Evolutionary conservation across 2,797 vertebrate genomes (phyloP).

Genomic region (Acestrorhynchus altus): DNA sequence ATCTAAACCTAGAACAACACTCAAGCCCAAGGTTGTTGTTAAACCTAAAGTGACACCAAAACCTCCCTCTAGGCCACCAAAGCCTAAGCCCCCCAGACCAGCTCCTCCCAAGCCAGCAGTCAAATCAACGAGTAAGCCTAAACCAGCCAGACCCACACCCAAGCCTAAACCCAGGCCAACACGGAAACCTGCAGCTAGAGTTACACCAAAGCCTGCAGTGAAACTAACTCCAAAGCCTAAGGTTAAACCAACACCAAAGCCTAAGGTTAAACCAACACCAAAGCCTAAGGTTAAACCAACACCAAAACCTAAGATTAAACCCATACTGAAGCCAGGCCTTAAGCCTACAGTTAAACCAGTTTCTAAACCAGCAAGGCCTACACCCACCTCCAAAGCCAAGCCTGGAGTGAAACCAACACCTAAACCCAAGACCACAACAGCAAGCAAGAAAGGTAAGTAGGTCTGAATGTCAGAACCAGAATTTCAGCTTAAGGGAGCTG

Average conservation of each 20-base stretch:
- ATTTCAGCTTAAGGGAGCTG: no score
- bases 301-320: slow-evolving; percentile 57
- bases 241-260: slow-evolving; percentile 59
- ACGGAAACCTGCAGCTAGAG: slow-evolving; percentile 56
- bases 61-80: slow-evolving; percentile 27
- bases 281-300: slow-evolving; percentile 52
- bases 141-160: slow-evolving; percentile 50
- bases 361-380: slow-evolving; percentile 39
- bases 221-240: slow-evolving; percentile 64
- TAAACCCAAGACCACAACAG: slow-evolving; percentile 59
- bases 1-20: slow-evolving; percentile 51
- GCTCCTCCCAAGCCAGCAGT: slow-evolving; percentile 52
- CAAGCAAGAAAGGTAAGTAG: slow-evolving; percentile 74
- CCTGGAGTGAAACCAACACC: slow-evolving; percentile 30
- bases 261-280: slow-evolving; percentile 33
- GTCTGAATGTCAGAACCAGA: not conserved
- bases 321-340: slow-evolving; percentile 50
- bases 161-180: slow-evolving; percentile 66
- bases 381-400: slow-evolving; percentile 37
- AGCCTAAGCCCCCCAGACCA: slow-evolving; percentile 54
- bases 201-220: slow-evolving; percentile 54
- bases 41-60: slow-evolving; percentile 44
- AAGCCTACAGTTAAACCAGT: slow-evolving; percentile 49
- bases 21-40: slow-evolving; percentile 55
- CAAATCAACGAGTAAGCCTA: slow-evolving; percentile 59